Base-by-base conservation (phyloP, 2,888 invertebrate genomes). In the Dilophus febrilis region DNA sequence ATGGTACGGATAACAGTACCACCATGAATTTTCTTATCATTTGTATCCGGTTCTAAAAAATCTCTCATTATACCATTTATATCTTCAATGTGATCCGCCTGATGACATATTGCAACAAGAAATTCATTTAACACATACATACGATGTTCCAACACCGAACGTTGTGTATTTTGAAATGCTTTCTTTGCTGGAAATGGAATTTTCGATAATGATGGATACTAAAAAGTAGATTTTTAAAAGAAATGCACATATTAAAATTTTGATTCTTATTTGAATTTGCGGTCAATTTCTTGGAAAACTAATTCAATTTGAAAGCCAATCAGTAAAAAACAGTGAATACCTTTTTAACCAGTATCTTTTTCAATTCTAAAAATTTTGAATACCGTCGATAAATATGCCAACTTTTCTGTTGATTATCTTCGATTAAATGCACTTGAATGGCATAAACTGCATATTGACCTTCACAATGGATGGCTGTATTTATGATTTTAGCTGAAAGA, bases 371-470 rank as follows among this genome's bases (percentile, higher is more conserved):
- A 61, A 95, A 95, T 61, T 94, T 92, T 16, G 90, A 91, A 57
- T 92, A 95, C 51, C 94, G 64, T 49, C 94, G 67, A 51, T 90
- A 87, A 43, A 92, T 84, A 54, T 90, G 88, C 88, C 91, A 92
- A 44, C 80, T 74, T 50, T 84, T 83, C 48, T 74, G 68, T 47
- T 70, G 71, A 11, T 77, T 76, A 18, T 74, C 71, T 12, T 74
- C 69, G 52, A 50, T 61, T 44, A 71, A 72, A 2, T 72, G 76
- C 0, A 90, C 86, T 12, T 82, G 74, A 38, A 90, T 77, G 0
- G 86, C 85, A 58, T 91, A 91, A 41, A 90, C 83, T 0, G 88
- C 88, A 55, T 84, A 90, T 0, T 85, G 76, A 52, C 82, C 81
- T 1, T 86, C 85, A 47, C 79, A 78, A 49, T 88, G 41, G n/a